A percentile compares a stretch with the other conserved stretches of the same genome.
Evolutionary conservation across 2,113 vertebrate species (phyloP).

Genomic region (Prionailurus viverrinus): DNA sequence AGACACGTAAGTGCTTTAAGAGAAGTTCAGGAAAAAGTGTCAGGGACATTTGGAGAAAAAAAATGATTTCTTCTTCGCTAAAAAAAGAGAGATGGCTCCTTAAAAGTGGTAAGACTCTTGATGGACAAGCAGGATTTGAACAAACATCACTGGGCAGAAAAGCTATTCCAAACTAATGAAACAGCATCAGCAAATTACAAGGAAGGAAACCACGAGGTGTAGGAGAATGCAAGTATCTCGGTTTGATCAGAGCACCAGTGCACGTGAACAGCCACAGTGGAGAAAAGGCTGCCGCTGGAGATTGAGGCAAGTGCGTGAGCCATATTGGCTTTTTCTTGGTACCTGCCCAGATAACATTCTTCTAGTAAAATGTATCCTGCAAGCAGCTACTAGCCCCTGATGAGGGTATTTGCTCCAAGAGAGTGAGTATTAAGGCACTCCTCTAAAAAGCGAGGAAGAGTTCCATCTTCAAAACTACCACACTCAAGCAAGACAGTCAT

Average conservation of each 20-base stretch:
- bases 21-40: neutral
- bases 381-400: neutral
- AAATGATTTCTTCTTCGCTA: neutral
- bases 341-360: neutral
- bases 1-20: neutral
- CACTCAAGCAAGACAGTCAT: neutral
- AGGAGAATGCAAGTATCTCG: neutral
- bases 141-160: neutral
- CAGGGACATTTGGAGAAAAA: neutral
- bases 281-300: no score
- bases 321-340: neutral
- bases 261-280: neutral
- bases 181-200: neutral
- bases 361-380: neutral
- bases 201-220: neutral
- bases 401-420: neutral
- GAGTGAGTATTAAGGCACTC: neutral
- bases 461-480: neutral
- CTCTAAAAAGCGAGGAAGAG: neutral
- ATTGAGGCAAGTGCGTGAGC: neutral
- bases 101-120: neutral
- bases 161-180: neutral
- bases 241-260: neutral
- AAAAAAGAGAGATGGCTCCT: neutral
- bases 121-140: neutral